A percentile compares a stretch with the other conserved stretches of the same genome.
phyloP scores from a whole-genome alignment of 92 coral and sea anemone genomes.

The Epizoanthus scotinus region DNA sequence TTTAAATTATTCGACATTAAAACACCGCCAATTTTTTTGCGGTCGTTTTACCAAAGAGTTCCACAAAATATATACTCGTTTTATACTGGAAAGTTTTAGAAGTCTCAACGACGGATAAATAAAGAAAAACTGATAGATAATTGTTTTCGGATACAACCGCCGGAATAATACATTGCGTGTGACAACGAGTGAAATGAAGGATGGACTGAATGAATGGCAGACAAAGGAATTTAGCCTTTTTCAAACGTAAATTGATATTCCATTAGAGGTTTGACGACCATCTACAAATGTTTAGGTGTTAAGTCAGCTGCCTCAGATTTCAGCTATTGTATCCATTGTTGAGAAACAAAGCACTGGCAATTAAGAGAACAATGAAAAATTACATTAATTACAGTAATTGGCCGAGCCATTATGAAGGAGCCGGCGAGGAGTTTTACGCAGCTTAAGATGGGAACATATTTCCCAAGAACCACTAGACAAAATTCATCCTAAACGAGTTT shows the following conservation, averaged over 20 bases:
- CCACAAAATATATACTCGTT: not conserved
- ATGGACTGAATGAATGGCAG: not conserved
- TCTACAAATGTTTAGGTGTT: slow-evolving; percentile 37
- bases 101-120: not conserved
- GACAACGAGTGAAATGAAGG: not conserved
- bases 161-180: slow-evolving; percentile 13
- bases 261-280: slow-evolving; percentile 25
- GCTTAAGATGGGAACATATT: not conserved
- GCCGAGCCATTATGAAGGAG: slow-evolving; percentile 47
- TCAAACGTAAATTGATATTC: slow-evolving; percentile 27
- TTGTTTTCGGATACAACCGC: not conserved
- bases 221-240: slow-evolving; percentile 27
- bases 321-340: slow-evolving; percentile 31
- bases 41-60: slow-evolving; percentile 14
- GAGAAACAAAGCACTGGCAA: slow-evolving; percentile 52
- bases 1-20: slow-evolving; percentile 8
- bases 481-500: no score
- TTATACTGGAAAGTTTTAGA: not conserved
- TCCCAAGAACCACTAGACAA: slow-evolving; percentile 4
- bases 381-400: slow-evolving; percentile 58
- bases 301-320: slow-evolving; percentile 34
- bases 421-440: not conserved
- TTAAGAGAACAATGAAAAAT: slow-evolving; percentile 52
- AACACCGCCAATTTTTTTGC: slow-evolving; percentile 17
- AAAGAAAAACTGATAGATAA: not conserved